Evolutionary conservation across 2,888 invertebrate genomes (phyloP), one percentile per base, ranked within the genome.

Genomic region (Meliscaeva auricollis): DNA sequence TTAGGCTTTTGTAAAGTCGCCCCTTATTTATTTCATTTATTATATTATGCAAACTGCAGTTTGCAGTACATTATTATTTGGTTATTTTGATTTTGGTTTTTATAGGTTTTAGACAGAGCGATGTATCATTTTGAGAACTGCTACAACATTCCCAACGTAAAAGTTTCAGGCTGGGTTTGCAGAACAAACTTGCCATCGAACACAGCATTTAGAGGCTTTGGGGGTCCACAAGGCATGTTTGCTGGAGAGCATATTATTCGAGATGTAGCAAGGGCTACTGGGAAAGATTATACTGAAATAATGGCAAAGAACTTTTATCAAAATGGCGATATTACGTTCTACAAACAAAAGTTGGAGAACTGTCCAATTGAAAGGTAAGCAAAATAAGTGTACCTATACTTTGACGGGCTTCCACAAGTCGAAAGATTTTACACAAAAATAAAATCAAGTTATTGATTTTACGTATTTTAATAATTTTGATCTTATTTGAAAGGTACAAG

Each of bases 141-240:
- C 0, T 98, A 98, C 91, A 94, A 94, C 87, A 94, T 98, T 85
- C 96, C 96, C 0, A 95, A 96, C 88, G 93, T 95, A 0, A 94
- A 94, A 87, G 94, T 96, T 0, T 94, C 93, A 11, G 96, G 96
- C 0, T 94, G 94, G 89, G 93, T 95, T 11, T 98, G 98, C 90
- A 96, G 94, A 92, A 99, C 98, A 0, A 98, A 99, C 93, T 91
- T 97, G 64, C 95, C 98, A 0, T 97, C 98, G 0, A 98, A 98
- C 90, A 98, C 98, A 0, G 98, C 98, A 0, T 98, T 98, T 89
- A 93, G 98, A 88, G 98, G 98, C 1, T 98, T 98, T 89, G 98
- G 98, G 6, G 97, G 95, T 0, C 98, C 98, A 0, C 98, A 98
- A 90, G 97, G 96, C 32, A 97, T 98, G 97, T 96, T 96, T 90